Evolutionary conservation across 2,113 vertebrate genomes (phyloP).

Genomic region (Protomyctophum bolini): DNA sequence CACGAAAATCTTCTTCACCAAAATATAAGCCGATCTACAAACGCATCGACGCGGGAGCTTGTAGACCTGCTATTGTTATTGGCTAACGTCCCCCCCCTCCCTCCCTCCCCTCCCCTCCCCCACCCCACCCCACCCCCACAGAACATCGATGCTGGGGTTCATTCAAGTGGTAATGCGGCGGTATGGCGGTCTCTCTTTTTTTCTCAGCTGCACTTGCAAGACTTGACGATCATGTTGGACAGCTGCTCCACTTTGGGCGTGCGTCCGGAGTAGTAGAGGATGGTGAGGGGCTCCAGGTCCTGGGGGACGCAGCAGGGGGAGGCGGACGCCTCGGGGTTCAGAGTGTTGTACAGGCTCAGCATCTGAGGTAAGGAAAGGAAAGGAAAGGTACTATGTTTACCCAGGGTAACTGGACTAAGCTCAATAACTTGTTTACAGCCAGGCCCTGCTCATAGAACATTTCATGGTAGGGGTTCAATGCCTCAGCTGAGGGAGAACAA

Average conservation of each 20-base stretch:
- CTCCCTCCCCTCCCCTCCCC: neutral
- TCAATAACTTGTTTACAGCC: no score
- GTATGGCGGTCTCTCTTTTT: neutral
- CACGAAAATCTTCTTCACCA: no score
- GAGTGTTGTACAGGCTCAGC: constrained; percentile 91
- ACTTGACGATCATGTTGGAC: constrained; percentile 97
- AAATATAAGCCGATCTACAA: no score
- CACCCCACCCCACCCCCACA: neutral
- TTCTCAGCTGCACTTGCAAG: constrained; percentile 94
- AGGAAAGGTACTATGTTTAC: no score
- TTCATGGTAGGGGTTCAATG: no score
- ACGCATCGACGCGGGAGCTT: no score
- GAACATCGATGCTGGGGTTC: no score
- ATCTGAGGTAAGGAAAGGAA: no score
- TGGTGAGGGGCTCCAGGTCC: constrained; percentile 93
- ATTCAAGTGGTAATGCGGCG: no score
- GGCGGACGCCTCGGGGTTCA: constrained; percentile 91
- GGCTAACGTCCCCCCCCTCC: neutral
- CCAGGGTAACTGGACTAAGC: no score
- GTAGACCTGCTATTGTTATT: no score
- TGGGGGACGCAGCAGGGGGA: constrained; percentile 93
- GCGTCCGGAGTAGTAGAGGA: constrained; percentile 92
- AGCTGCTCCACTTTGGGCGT: constrained; percentile 95
- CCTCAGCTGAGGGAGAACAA: constrained; percentile 8
- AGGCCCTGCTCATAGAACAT: no score